Evolutionary conservation across 2,797 vertebrate species (phyloP).

Genomic region (Anniella stebbinsi): DNA sequence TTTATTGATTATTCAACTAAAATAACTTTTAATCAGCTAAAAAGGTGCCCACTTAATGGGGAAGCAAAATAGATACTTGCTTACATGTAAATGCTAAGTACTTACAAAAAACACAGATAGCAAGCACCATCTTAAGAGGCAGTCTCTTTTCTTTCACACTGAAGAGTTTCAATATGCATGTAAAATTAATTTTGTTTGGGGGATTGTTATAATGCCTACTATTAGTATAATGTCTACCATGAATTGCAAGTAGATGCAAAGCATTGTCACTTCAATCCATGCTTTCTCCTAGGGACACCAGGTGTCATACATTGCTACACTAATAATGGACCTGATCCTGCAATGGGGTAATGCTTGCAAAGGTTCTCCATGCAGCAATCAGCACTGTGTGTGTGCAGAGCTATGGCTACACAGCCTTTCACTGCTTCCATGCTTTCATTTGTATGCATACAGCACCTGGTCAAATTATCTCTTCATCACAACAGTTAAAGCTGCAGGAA

Average conservation of each 20-base stretch:
- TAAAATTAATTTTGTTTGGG: not conserved
- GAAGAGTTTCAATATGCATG: not conserved
- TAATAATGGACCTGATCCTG: not conserved
- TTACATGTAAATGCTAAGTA: not conserved
- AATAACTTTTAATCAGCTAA: not conserved
- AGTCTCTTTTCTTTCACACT: not conserved
- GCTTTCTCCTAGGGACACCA: not conserved
- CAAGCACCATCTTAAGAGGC: not conserved
- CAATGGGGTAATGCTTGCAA: not conserved
- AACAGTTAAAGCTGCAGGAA: no score
- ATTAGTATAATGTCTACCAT: not conserved
- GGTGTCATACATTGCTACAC: not conserved
- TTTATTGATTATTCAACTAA: not conserved
- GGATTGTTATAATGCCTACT: not conserved
- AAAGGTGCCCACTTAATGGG: not conserved
- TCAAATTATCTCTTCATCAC: no score
- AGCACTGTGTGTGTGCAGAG: not conserved
- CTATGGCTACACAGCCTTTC: not conserved
- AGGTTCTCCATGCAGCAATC: not conserved
- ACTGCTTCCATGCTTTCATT: not conserved
- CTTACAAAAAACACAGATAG: not conserved
- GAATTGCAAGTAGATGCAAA: not conserved
- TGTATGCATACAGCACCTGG: no score
- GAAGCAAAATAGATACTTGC: not conserved
- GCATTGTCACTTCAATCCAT: not conserved